Evolutionary conservation across 2,113 vertebrate species (phyloP).

Genomic region (Pygoscelis antarcticus): DNA sequence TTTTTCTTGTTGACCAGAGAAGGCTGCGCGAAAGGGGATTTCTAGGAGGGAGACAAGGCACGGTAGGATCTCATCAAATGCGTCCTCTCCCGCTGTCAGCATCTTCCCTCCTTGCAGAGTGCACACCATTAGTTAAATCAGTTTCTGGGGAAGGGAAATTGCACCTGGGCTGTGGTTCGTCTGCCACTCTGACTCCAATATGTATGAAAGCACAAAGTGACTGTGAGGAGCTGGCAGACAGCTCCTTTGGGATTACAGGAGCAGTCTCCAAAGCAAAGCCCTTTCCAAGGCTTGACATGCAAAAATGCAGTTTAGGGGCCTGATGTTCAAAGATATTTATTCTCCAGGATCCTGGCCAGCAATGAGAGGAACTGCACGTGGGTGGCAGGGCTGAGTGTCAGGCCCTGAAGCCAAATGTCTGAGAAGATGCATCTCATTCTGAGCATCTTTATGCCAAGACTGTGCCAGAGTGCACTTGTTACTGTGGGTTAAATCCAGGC

Average conservation of each 20-base stretch:
- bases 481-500: neutral
- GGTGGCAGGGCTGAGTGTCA: neutral
- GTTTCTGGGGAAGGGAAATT: neutral
- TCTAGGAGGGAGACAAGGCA: neutral
- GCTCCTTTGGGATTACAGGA: neutral
- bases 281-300: neutral
- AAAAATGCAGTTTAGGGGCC: neutral
- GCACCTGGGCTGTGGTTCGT: neutral
- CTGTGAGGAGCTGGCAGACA: neutral
- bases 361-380: neutral
- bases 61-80: neutral
- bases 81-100: neutral
- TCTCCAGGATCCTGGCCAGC: neutral
- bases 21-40: rapidly evolving
- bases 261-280: neutral
- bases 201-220: neutral
- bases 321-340: neutral
- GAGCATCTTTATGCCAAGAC: neutral
- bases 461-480: neutral
- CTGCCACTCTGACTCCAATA: neutral
- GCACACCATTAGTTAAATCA: neutral
- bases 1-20: neutral
- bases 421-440: neutral
- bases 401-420: neutral
- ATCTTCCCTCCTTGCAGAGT: neutral